These are phyloP conservation scores for Sphinx pinastri DNA, from an alignment of 2,888 invertebrate genomes.

Conservation along the genomic window DNA sequence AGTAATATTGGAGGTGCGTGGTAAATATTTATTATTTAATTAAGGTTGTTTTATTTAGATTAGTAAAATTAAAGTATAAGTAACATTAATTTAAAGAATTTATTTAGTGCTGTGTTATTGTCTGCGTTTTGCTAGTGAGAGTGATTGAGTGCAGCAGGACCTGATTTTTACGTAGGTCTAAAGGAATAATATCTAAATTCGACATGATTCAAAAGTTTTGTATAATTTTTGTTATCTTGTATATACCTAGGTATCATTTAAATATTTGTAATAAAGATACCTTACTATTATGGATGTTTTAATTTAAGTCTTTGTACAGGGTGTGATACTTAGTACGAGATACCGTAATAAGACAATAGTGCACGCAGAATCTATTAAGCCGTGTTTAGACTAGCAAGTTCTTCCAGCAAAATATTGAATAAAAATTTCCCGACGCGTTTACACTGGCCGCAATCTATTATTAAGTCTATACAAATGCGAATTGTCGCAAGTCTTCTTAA, in stretches of 20 bases:
- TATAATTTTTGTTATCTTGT: constrained; percentile 64
- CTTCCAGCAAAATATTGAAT: too few relatives aligned
- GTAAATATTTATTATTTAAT: constrained; percentile 69
- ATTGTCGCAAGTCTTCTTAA: too few relatives aligned
- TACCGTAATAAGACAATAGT: background rate
- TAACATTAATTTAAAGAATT: constrained; percentile 39
- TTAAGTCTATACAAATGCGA: too few relatives aligned
- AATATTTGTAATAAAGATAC: constrained; percentile 77
- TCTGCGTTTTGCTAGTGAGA: constrained; percentile 36
- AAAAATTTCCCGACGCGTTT: too few relatives aligned
- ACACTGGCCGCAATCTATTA: too few relatives aligned
- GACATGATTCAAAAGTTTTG: constrained; percentile 33
- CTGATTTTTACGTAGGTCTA: constrained; percentile 34
- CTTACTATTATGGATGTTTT: constrained; percentile 64
- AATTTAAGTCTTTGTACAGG: constrained; percentile 33
- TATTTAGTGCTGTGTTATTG: constrained; percentile 38
- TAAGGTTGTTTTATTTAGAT: constrained; percentile 52
- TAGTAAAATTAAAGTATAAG: constrained; percentile 44
- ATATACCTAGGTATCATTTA: constrained; percentile 66
- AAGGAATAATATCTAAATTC: constrained; percentile 31
- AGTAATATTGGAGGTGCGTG: constrained; percentile 59
- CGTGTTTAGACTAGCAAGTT: too few relatives aligned
- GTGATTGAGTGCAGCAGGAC: constrained; percentile 30
- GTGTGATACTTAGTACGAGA: background rate
- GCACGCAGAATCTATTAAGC: too few relatives aligned